Evolutionary conservation across 2,797 vertebrate genomes (phyloP), one percentile per base, ranked within the genome.

Genomic region (Tokudaia muenninki): DNA sequence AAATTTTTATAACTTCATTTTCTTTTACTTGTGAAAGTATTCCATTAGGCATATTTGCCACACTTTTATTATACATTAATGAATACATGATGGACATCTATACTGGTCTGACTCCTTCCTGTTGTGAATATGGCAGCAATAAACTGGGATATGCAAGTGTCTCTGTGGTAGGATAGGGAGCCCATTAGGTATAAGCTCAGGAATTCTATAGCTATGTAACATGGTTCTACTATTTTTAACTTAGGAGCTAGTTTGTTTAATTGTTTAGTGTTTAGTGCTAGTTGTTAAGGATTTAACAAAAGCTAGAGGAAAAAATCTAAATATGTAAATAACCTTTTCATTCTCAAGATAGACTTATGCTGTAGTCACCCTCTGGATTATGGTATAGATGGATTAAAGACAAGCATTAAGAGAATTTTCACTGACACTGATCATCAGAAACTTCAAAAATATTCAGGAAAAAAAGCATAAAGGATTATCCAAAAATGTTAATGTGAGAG

Each of bases 401-500:
- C 47, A 52, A 74, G 24, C 10, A 70, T 88, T 13, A 88, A 34
- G n/a, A 93, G 81, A 87, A 65, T 3, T 79, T 92, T 70, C n/a
- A n/a, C 29, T 77, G 61, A 92, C 44, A 83, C 5, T 61, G 44
- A 95, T 92, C 87, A 67, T 91, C 93, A 95, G 52, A 96, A 94
- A 87, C 47, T 72, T 94, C 24, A 87, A 88, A 97, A 72, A 41
- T 13, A 52, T 19, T 59, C 4, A 31, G 41, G 91, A 47, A 31
- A 92, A 82, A 91, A n/a, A 55, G 78, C 9, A 89, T 9, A 88
- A 89, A 57, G 37, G 61, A 5, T 21, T 19, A 1, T 21, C 47
- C 47, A 61, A 74, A 55, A 79, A 41, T 55, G 31, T 8, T 63
- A 61, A 4, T 74, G 37, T 77, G 13, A 81, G 21, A 59, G 5